Evolutionary conservation across 2,113 vertebrate genomes (phyloP).

Genomic region (Sinocyclocheilus maitianheensis): DNA sequence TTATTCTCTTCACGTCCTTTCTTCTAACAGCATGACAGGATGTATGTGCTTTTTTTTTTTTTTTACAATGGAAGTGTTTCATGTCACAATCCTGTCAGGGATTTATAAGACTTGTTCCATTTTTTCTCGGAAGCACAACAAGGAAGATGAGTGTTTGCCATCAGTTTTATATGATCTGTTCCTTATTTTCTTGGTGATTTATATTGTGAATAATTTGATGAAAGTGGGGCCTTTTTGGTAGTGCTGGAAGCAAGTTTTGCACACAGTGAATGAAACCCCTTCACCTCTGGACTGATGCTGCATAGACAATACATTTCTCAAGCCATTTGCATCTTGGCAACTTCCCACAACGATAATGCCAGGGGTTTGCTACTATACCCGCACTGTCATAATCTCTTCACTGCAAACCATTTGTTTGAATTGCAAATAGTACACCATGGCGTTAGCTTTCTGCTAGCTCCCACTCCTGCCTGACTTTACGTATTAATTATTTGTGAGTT

Average conservation of each 20-base stretch:
- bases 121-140: neutral
- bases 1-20: neutral
- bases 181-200: neutral
- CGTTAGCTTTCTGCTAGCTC: neutral
- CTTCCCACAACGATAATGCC: constrained; percentile 42
- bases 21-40: neutral
- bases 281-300: constrained; percentile 3
- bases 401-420: constrained; percentile 39
- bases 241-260: neutral
- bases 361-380: neutral
- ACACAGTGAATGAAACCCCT: neutral
- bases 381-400: neutral
- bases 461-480: constrained; percentile 17
- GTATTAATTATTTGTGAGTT: neutral
- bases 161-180: neutral
- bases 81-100: neutral
- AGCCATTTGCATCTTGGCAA: constrained; percentile 41
- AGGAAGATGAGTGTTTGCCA: neutral
- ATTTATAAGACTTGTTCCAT: neutral
- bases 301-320: constrained; percentile 17
- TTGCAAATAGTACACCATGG: constrained; percentile 46
- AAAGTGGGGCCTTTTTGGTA: neutral
- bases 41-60: neutral
- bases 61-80: constrained; percentile 4
- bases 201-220: neutral